Evolutionary conservation across 2,888 invertebrate genomes (phyloP).

Genomic region (Rotaria macrura): DNA sequence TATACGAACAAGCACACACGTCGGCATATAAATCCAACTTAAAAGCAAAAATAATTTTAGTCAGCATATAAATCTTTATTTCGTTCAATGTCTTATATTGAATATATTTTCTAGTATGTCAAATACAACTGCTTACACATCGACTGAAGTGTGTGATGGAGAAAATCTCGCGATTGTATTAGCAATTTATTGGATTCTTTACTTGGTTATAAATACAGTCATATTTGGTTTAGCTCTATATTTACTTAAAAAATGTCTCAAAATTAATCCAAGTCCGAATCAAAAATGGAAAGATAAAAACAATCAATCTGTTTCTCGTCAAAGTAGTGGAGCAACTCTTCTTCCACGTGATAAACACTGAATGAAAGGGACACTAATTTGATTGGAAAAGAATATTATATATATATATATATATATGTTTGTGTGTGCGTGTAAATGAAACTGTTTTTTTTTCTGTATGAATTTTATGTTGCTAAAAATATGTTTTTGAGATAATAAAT

Average conservation of each 20-base stretch:
- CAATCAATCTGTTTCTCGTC: background rate
- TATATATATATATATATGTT: no score
- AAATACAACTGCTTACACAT: background rate
- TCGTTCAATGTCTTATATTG: background rate
- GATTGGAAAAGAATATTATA: no score
- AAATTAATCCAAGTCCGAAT: background rate
- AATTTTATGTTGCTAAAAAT: no score
- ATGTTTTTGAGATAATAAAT: no score
- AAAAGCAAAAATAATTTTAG: no score
- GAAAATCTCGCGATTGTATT: background rate
- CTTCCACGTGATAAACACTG: no score
- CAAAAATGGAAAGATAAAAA: no score
- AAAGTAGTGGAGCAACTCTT: background rate
- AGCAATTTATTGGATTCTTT: background rate
- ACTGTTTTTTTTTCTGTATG: no score
- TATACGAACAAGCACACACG: background rate
- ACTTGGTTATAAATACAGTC: background rate
- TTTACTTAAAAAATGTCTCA: background rate
- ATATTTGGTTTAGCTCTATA: background rate
- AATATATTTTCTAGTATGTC: background rate
- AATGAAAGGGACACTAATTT: no score
- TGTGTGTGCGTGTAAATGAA: no score
- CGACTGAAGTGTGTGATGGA: background rate
- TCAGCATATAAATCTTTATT: background rate
- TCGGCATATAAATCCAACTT: background rate